Conservation (phyloP, 1,140 invertebrate genomes). For the Neotoxoptera formosana region DNA sequence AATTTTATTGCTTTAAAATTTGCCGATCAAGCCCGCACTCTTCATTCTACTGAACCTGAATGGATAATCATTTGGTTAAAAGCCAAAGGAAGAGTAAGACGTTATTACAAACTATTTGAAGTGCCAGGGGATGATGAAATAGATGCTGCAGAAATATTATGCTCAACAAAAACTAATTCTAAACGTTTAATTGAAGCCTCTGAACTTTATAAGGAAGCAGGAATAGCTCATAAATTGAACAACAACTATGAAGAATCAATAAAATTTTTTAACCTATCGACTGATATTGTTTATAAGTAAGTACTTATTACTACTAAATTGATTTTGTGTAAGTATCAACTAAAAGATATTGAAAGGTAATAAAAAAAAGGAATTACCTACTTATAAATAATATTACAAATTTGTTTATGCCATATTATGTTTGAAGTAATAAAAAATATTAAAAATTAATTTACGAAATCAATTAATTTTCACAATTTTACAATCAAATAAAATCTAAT, state of each 20-base stretch:
- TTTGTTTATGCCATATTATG: too few relatives aligned
- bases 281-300: slow-evolving; percentile 19
- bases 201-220: slow-evolving; percentile 19
- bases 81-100: slow-evolving; percentile 49
- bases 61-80: slow-evolving; percentile 44
- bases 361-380: too few relatives aligned
- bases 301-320: too few relatives aligned
- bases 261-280: neutral
- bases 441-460: too few relatives aligned
- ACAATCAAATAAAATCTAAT: too few relatives aligned
- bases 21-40: neutral
- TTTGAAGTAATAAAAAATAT: too few relatives aligned
- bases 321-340: neutral
- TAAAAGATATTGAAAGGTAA: neutral
- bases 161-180: neutral
- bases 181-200: neutral
- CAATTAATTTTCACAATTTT: too few relatives aligned
- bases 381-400: too few relatives aligned
- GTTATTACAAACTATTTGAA: neutral
- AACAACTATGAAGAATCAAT: neutral
- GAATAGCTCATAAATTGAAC: neutral
- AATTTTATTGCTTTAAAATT: slow-evolving; percentile 29
- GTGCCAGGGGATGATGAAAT: neutral
- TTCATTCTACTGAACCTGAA: neutral
- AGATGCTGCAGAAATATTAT: neutral